Evolutionary conservation across 2,888 invertebrate genomes (phyloP), one percentile per base, ranked within the genome.

Genomic region (Herminia tarsipennalis): DNA sequence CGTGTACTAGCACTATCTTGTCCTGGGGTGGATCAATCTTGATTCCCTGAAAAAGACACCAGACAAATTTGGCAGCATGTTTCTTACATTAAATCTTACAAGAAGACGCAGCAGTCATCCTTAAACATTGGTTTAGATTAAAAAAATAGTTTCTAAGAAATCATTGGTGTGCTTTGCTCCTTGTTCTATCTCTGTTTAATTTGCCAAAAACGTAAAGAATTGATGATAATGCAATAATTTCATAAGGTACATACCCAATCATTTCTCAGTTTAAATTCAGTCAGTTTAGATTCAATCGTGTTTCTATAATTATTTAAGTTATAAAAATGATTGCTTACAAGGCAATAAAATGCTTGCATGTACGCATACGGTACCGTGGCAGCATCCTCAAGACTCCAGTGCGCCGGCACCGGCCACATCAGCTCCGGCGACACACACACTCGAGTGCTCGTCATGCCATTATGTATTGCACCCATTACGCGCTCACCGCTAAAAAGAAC

Each of bases 331-430:
- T 2, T 12, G 68, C 73, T 73, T 48, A 85, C 83, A 13, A 87
- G 66, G 34, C 75, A 77, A 49, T 86, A 86, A 33, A 78, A 88
- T 0, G 92, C 93, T 0, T 94, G 92, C 13, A 86, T 85, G 66
- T 96, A 96, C 0, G 95, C 95, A 25, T 95, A 93, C 0, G 96
- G 96, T 0, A 96, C 93, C 0, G 96, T 95, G 5, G 95, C 95
- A 1, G 95, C 96, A 51, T 96, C 95, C 66, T 94, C 93, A 16
- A 96, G 73, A 2, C 89, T 92, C 95, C 96, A 96, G 22, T 89
- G 74, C 1, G 92, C 87, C 0, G 96, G 96, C 5, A 96, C 90
- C 4, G 93, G 90, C 96, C 96, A 96, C 22, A 83, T 58, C 43
- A 93, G 76, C 27, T 88, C 74, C 0, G 81, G 77, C 52, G 92